Base-by-base conservation (phyloP, 2,888 invertebrate genomes). In the Emmelina monodactyla region DNA sequence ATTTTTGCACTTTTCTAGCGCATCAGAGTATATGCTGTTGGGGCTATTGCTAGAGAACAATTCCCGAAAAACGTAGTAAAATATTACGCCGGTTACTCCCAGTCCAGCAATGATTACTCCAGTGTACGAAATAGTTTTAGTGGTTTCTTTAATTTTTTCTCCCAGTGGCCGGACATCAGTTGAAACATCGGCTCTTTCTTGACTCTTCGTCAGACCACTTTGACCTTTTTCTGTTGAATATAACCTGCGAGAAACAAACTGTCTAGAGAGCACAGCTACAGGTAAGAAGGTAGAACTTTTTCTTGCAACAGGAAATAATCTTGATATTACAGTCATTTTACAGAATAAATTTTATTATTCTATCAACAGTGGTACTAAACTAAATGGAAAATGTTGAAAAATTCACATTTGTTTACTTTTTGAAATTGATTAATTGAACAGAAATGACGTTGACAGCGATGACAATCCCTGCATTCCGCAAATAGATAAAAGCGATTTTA, bases 11-110 rank as follows among this genome's bases (percentile, higher is more conserved):
- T 84, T 82, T 39, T 91, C 86, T 13, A 91, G 76, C 1, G 95
- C 91, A 49, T 85, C 84, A 12, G 88, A 85, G 59, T 94, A 96
- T 38, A 95, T 85, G 51, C 87, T 91, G 64, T 91, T 92, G 0
- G 94, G 88, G 62, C 94, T 95, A 46, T 89, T 88, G 41, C 88
- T 87, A 2, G 95, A 94, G 68, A 96, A 93, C 14, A 97, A 69
- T 67, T 96, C 96, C 40, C 85, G 84, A 50, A 92, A 90, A 38
- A 96, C 86, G 34, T 89, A 86, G 63, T 88, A 96, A 57, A 93
- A 88, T 62, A 96, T 86, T 2, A 89, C 72, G 14, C 88, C 90
- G 28, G 93, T 92, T 1, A 94, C 86, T 25, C 90, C 91, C 38
- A 94, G 62, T 1, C 94, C 94, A 22, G 86, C 72, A 33, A 94